Percentiles rank a stretch among this genome's conserved stretches.
These are phyloP conservation scores for Motacilla alba DNA, from an alignment of 2,113 vertebrate genomes.

Conservation along the genomic window DNA sequence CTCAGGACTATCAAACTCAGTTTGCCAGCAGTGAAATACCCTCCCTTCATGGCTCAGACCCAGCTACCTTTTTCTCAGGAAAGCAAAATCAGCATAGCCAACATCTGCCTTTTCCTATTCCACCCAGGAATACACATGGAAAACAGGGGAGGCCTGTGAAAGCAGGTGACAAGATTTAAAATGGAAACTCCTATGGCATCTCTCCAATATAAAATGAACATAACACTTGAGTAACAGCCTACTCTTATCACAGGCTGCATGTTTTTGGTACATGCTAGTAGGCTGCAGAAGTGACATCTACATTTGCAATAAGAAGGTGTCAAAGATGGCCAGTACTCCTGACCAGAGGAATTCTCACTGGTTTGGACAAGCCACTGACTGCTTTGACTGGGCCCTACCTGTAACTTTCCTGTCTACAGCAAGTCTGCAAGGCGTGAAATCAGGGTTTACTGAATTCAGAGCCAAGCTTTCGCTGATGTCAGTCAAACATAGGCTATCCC, in stretches of 20 bases:
- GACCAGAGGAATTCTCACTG: neutral
- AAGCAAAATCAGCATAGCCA: neutral
- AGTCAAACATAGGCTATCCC: neutral
- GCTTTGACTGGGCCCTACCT: neutral
- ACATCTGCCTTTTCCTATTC: neutral
- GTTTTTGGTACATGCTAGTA: neutral
- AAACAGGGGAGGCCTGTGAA: neutral
- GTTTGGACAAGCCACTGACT: neutral
- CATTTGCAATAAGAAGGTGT: neutral
- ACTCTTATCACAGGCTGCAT: neutral
- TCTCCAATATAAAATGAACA: neutral
- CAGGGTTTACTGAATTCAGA: neutral
- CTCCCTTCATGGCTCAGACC: neutral
- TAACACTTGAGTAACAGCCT: neutral
- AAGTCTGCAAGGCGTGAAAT: neutral
- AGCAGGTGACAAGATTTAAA: conserved; percentile 29
- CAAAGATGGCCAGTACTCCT: neutral
- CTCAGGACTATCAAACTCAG: neutral
- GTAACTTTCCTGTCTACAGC: neutral
- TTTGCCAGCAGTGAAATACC: neutral
- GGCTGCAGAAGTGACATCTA: neutral
- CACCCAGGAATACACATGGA: neutral
- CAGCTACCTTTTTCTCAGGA: conserved; percentile 19
- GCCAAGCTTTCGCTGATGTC: neutral
- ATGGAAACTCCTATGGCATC: neutral